Evolutionary conservation across 2,888 invertebrate species (phyloP).

Genomic region (Opisthograptis luteolata): DNA sequence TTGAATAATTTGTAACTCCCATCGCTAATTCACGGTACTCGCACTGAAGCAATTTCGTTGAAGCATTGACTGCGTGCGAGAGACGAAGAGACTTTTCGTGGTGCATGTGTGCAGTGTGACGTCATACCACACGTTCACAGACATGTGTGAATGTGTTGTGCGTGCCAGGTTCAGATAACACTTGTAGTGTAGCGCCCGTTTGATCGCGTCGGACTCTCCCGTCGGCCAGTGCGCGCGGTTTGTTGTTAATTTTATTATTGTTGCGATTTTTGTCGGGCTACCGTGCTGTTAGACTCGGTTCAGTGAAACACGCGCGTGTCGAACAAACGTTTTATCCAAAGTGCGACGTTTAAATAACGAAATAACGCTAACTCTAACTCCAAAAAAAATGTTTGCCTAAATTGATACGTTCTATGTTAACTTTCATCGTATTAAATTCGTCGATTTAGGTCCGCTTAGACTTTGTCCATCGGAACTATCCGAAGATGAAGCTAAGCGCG

Average conservation of each 20-base stretch:
- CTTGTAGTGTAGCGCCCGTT: not conserved
- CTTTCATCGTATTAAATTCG: conserved; percentile 34
- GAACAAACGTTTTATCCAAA: conserved; percentile 25
- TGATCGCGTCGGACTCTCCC: not conserved
- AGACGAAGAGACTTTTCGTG: too few relatives aligned
- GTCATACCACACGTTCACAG: too few relatives aligned
- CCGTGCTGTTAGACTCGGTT: conserved; percentile 42
- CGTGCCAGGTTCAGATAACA: not conserved
- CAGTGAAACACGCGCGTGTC: conserved; percentile 49
- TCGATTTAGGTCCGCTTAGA: conserved; percentile 44
- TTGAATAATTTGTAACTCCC: too few relatives aligned
- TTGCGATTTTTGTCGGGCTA: conserved; percentile 49
- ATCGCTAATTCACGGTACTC: too few relatives aligned
- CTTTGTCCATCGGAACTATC: conserved; percentile 28
- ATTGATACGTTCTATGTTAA: conserved; percentile 38
- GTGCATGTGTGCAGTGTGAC: not conserved
- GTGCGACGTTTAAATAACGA: conserved; percentile 50
- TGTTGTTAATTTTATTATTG: conserved; percentile 59
- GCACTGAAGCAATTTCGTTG: too few relatives aligned
- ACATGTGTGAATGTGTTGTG: too few relatives aligned
- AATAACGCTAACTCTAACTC: conserved; percentile 51
- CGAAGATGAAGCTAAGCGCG: conserved; percentile 1
- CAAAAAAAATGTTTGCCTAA: conserved; percentile 41
- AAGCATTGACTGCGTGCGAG: too few relatives aligned
- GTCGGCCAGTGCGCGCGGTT: conserved; percentile 33